phyloP scores from a whole-genome alignment of 2,797 vertebrate species.

The Pangasius macronema region DNA sequence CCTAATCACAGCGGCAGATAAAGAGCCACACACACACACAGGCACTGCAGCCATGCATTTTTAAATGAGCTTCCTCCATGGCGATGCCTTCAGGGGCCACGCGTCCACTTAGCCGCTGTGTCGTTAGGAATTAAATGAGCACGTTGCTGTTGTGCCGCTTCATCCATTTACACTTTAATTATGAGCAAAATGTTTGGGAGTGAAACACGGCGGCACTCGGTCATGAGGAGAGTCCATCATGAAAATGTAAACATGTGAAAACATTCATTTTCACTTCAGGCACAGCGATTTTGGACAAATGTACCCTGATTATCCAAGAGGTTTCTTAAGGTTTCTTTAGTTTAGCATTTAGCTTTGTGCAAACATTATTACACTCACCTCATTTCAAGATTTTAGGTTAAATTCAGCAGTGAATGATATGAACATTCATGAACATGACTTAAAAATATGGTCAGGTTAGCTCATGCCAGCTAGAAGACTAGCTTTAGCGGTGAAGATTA shows the following conservation, averaged over 20 bases:
- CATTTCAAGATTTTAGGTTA: neutral
- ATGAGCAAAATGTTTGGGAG: slow-evolving; percentile 62
- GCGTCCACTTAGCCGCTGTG: slow-evolving; percentile 70
- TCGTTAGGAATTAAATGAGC: slow-evolving; percentile 72
- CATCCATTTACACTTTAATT: slow-evolving; percentile 75
- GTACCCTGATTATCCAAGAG: neutral
- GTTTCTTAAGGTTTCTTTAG: neutral
- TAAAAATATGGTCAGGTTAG: neutral
- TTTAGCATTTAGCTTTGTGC: neutral
- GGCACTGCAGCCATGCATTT: slow-evolving; percentile 56
- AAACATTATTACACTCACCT: neutral
- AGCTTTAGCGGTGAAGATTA: neutral
- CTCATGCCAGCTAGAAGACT: neutral
- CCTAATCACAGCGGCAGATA: slow-evolving; percentile 70
- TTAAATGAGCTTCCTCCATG: slow-evolving; percentile 72
- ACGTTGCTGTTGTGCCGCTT: slow-evolving; percentile 69
- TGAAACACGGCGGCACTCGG: neutral
- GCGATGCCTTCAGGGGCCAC: slow-evolving; percentile 68
- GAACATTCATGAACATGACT: neutral
- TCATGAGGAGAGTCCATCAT: slow-evolving; percentile 28
- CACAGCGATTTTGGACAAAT: no score
- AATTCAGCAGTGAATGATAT: neutral
- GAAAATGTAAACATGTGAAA: neutral
- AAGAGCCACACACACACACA: slow-evolving; percentile 54
- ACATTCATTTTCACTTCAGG: slow-evolving; percentile 9